phyloP scores from a whole-genome alignment of 2,797 vertebrate genomes.

The Microctenopoma stevenorrisi region DNA sequence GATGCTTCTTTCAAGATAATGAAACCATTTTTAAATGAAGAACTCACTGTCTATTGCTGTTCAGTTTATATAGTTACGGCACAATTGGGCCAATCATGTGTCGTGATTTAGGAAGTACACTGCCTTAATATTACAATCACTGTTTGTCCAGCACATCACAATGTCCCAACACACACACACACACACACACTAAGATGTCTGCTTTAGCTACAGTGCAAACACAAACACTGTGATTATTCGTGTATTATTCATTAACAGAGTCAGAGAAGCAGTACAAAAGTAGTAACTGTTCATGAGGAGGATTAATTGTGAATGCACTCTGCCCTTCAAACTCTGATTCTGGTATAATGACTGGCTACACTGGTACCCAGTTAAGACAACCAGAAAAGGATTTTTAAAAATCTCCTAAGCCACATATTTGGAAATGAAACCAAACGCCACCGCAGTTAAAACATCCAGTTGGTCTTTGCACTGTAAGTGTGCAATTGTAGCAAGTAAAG shows the following conservation, averaged over 20 bases:
- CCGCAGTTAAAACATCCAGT: not conserved
- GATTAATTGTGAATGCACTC: slow-evolving; percentile 22
- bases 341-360: too few relatives aligned
- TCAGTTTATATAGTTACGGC: not conserved
- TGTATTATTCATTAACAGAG: slow-evolving; percentile 28
- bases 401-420: not conserved
- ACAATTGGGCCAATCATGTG: not conserved
- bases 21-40: slow-evolving; percentile 5
- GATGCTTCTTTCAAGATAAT: slow-evolving; percentile 29
- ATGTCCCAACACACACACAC: not conserved
- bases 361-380: not conserved
- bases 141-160: not conserved
- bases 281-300: slow-evolving; percentile 18
- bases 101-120: not conserved
- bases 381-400: not conserved
- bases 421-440: not conserved
- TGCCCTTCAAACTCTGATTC: not conserved
- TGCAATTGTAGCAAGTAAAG: too few relatives aligned
- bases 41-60: not conserved
- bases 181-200: slow-evolving; percentile 3
- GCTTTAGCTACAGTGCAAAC: slow-evolving; percentile 10
- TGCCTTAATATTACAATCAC: not conserved
- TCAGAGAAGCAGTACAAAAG: slow-evolving; percentile 18
- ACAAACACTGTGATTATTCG: slow-evolving; percentile 25
- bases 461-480: not conserved